phyloP scores from a whole-genome alignment of 2,113 vertebrate species.

The Ciconia stormi region DNA sequence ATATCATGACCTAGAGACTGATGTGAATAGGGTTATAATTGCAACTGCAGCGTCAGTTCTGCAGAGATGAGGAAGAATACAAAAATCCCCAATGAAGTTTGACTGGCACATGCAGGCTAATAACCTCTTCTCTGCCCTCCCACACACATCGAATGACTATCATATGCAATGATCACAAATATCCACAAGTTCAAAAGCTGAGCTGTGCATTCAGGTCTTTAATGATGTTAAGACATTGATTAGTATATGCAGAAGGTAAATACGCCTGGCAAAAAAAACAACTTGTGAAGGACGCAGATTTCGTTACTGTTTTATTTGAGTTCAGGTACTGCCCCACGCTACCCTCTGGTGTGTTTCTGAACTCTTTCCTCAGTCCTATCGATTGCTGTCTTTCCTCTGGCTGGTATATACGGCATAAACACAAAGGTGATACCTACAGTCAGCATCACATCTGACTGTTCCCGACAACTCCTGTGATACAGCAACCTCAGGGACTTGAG shows the following conservation, averaged over 20 bases:
- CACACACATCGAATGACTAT: rapidly evolving
- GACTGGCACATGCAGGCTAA: background rate
- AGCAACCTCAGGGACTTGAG: constrained; percentile 77
- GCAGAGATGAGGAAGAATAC: background rate
- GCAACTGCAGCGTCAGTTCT: background rate
- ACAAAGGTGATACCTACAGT: constrained; percentile 72
- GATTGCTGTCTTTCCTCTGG: background rate
- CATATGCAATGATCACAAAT: background rate
- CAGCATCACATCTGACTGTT: constrained; percentile 73
- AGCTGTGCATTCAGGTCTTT: background rate
- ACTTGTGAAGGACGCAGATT: background rate
- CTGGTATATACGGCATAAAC: constrained; percentile 25
- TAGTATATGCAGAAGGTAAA: background rate
- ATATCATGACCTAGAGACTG: background rate
- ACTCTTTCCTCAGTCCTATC: background rate
- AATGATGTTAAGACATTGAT: background rate
- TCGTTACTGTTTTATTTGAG: background rate
- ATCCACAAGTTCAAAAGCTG: background rate
- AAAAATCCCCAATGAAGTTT: background rate
- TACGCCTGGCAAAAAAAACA: background rate
- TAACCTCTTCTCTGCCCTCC: background rate
- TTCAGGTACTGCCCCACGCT: background rate
- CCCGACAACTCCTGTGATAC: constrained; percentile 78
- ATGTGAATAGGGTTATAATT: background rate
- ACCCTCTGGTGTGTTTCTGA: background rate